Percentiles rank a stretch among this genome's conserved stretches.
Evolutionary conservation across 2,888 invertebrate genomes (phyloP).

Genomic region (Eilema griseolum): DNA sequence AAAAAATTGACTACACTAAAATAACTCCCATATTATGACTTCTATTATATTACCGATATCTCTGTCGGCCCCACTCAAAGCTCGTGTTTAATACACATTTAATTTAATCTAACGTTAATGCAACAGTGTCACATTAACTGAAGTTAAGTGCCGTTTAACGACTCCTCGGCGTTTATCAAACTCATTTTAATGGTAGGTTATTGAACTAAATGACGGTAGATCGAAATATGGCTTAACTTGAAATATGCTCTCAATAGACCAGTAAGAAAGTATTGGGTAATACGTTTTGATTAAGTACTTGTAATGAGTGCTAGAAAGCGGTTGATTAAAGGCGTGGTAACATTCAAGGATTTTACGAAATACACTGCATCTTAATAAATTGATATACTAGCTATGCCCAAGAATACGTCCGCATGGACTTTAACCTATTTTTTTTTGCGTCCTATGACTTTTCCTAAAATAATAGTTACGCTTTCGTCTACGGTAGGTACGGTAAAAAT

Average conservation of each 20-base stretch:
- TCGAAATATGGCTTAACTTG: constrained; percentile 6
- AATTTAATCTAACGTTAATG: constrained; percentile 46
- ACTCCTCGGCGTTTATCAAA: constrained; percentile 38
- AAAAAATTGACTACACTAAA: background rate
- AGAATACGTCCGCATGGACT: too few species aligned
- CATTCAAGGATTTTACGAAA: background rate
- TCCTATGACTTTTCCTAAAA: too few species aligned
- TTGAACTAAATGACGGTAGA: constrained; percentile 31
- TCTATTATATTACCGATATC: constrained; percentile 5
- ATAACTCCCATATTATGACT: background rate
- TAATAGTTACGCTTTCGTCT: too few species aligned
- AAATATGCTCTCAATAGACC: too few species aligned
- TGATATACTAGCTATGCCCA: too few species aligned
- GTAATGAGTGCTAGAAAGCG: background rate
- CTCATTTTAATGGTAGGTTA: constrained; percentile 35
- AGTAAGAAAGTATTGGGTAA: constrained; percentile 6
- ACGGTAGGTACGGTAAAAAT: too few species aligned
- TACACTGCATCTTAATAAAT: background rate
- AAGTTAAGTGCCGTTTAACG: constrained; percentile 42
- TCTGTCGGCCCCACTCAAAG: constrained; percentile 18
- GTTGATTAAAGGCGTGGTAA: background rate
- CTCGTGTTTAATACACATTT: constrained; percentile 30
- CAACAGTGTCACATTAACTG: constrained; percentile 42
- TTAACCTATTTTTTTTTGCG: too few species aligned
- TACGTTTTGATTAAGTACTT: background rate